Conservation (phyloP, 2,797 vertebrate genomes). For the Acanthiza pusilla region DNA sequence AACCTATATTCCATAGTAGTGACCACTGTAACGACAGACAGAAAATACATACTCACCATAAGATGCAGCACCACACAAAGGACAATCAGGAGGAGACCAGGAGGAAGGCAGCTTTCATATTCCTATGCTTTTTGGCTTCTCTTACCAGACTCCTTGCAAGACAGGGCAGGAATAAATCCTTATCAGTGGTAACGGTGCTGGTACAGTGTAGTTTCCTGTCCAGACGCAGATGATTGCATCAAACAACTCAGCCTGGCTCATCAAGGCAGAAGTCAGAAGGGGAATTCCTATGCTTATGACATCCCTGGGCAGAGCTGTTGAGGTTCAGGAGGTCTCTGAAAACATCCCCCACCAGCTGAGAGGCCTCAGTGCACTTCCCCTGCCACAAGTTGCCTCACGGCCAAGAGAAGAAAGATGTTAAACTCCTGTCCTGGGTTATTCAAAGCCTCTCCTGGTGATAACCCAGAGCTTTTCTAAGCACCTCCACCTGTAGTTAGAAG, state of each 20-base stretch:
- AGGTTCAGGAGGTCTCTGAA: background rate
- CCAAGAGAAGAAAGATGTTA: background rate
- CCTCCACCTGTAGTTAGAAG: background rate
- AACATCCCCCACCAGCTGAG: background rate
- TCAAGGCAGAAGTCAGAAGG: background rate
- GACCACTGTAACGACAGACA: fast-evolving
- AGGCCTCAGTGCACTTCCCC: background rate
- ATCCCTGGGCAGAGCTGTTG: background rate
- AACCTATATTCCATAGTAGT: background rate
- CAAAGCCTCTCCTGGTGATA: background rate
- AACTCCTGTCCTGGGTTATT: background rate
- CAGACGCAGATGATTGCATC: background rate
- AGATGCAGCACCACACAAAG: background rate
- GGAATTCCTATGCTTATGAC: background rate
- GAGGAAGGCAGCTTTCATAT: background rate
- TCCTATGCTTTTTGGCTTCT: background rate
- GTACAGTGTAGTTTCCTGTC: background rate
- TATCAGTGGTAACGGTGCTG: background rate
- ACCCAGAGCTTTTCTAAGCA: background rate
- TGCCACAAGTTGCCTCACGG: background rate
- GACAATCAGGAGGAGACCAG: background rate
- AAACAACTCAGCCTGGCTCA: background rate
- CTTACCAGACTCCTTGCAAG: background rate
- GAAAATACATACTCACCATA: background rate
- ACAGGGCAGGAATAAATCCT: background rate